Conservation (phyloP, 2,797 vertebrate genomes). For the Paedocypris micromegethes region DNA sequence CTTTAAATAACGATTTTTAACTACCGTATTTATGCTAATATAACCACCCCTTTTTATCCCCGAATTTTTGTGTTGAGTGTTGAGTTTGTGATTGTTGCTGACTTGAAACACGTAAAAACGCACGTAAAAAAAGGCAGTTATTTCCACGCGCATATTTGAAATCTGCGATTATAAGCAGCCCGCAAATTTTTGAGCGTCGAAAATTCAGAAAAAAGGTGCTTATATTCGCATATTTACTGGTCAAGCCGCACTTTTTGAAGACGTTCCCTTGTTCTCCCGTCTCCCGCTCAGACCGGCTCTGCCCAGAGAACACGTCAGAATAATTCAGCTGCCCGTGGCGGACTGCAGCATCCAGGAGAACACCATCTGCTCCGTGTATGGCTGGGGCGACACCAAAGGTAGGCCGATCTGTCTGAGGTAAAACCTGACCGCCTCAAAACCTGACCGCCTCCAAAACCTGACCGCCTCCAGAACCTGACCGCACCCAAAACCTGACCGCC, state of each 20-base stretch:
- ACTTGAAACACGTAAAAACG: too few species aligned
- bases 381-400: slow-evolving; percentile 98
- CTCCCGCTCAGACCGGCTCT: slow-evolving; percentile 73
- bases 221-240: too few species aligned
- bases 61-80: background rate
- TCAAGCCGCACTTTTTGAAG: too few species aligned
- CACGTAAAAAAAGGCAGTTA: too few species aligned
- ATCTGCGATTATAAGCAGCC: too few species aligned
- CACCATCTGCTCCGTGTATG: slow-evolving; percentile 87
- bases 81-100: too few species aligned
- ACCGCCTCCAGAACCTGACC: background rate
- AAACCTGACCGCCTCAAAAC: slow-evolving; percentile 97
- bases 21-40: background rate
- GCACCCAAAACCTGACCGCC: too few species aligned
- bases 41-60: background rate
- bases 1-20: background rate
- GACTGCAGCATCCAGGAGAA: slow-evolving; percentile 89
- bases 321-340: slow-evolving; percentile 85
- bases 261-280: slow-evolving; percentile 31
- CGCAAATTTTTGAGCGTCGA: too few species aligned
- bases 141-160: too few species aligned
- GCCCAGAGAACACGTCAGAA: slow-evolving; percentile 80
- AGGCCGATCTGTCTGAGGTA: slow-evolving; percentile 54
- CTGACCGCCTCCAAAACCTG: slow-evolving; percentile 47
- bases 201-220: too few species aligned